phyloP scores from a whole-genome alignment of 2,797 vertebrate species.

The Rhabdophis nuchalis region DNA sequence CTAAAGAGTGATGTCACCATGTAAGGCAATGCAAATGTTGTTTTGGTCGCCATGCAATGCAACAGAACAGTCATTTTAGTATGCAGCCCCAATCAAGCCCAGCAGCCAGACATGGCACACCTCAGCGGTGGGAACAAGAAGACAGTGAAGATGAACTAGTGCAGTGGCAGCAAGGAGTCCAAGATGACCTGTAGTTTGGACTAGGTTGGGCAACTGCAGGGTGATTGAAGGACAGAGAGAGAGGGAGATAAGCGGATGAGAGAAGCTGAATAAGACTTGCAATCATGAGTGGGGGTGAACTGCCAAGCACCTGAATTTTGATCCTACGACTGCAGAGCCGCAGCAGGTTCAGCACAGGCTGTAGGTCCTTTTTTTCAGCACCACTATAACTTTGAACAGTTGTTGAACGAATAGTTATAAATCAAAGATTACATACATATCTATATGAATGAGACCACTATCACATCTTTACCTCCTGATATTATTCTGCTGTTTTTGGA shows the following conservation, averaged over 20 bases:
- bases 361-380: neutral
- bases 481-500: neutral
- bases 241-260: neutral
- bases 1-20: conserved; percentile 21
- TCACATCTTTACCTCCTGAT: neutral
- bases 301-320: neutral
- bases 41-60: too few species aligned
- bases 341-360: neutral
- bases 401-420: neutral
- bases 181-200: neutral
- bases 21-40: conserved; percentile 5
- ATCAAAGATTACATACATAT: neutral
- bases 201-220: neutral
- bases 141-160: neutral
- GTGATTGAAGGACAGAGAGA: neutral
- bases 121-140: neutral
- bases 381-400: neutral
- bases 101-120: neutral
- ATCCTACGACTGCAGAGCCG: neutral
- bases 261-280: neutral
- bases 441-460: neutral
- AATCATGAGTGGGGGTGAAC: neutral
- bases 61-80: neutral
- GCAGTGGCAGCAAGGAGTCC: neutral
- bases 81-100: neutral